Evolutionary conservation across 2,888 invertebrate species (phyloP).

Genomic region (Girardia tigrina): DNA sequence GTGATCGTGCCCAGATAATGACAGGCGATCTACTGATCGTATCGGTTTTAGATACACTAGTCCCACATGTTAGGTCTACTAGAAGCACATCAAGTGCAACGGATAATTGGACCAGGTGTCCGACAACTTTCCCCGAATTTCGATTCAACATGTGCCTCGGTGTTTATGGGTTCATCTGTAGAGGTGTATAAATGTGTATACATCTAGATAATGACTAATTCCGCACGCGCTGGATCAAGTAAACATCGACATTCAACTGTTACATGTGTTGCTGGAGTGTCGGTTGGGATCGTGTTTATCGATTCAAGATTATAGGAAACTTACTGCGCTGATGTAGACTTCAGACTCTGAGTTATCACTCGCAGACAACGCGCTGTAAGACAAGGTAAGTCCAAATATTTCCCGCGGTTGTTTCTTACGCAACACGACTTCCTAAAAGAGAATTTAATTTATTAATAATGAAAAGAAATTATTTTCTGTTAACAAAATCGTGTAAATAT

Average conservation of each 20-base stretch:
- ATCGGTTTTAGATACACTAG: background rate
- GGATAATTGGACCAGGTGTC: constrained; percentile 23
- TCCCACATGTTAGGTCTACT: background rate
- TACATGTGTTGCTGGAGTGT: background rate
- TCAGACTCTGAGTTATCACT: constrained; percentile 19
- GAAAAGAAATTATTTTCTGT: no score
- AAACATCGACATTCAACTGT: constrained; percentile 9
- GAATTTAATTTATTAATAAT: no score
- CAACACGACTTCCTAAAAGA: background rate
- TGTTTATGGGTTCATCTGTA: background rate
- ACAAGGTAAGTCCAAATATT: constrained; percentile 1
- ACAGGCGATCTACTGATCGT: background rate
- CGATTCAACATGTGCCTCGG: background rate
- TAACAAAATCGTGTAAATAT: no score
- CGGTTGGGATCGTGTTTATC: constrained; percentile 13
- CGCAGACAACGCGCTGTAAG: background rate
- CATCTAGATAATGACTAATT: background rate
- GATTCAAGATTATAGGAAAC: background rate
- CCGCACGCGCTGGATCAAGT: background rate
- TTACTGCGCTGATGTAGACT: constrained; percentile 16
- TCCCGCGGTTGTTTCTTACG: constrained; percentile 12
- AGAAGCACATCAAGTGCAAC: background rate
- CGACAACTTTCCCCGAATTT: background rate
- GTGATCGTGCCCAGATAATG: background rate
- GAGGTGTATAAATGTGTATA: background rate